Percentiles rank a stretch among this genome's conserved stretches.
phyloP scores from a whole-genome alignment of 2,888 invertebrate species.

The Scelioninae gen. 1 region DNA sequence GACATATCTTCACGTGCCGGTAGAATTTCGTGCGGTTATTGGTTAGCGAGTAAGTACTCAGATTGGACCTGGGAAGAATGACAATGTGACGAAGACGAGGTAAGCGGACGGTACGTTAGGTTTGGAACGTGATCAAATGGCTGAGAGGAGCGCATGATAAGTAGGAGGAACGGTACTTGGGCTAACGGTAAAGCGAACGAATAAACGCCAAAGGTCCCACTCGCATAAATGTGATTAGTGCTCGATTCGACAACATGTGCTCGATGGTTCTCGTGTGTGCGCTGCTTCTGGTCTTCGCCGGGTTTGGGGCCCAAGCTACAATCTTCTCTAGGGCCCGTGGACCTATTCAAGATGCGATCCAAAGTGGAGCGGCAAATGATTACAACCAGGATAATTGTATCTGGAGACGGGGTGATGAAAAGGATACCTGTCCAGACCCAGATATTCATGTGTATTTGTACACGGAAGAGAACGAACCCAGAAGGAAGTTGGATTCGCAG shows the following conservation, averaged over 20 bases:
- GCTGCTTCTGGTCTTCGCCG: conserved; percentile 12
- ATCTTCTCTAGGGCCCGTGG: conserved; percentile 71
- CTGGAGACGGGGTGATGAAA: conserved; percentile 88
- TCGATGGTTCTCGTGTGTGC: conserved; percentile 36
- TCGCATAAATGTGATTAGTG: conserved; percentile 65
- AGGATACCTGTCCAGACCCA: conserved; percentile 90
- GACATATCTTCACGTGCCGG: too few species aligned
- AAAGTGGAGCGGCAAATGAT: conserved; percentile 83
- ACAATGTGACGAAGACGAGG: conserved; percentile 50
- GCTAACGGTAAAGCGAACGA: conserved; percentile 66
- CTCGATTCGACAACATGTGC: conserved; percentile 58
- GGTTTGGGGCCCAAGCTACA: background rate
- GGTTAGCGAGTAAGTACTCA: conserved; percentile 36
- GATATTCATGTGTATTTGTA: conserved; percentile 88
- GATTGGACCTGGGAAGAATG: conserved; percentile 51
- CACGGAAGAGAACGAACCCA: conserved; percentile 85
- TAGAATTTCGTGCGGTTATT: too few species aligned
- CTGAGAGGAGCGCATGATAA: conserved; percentile 67
- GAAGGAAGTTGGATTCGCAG: conserved; percentile 74
- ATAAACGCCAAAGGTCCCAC: conserved; percentile 59
- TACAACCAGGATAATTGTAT: conserved; percentile 89
- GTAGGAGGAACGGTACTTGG: conserved; percentile 70
- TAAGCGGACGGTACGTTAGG: conserved; percentile 63
- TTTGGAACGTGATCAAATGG: conserved; percentile 69
- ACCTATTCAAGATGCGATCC: conserved; percentile 82